Conservation (phyloP, 2,797 vertebrate genomes). For the Gallinago solitaria region DNA sequence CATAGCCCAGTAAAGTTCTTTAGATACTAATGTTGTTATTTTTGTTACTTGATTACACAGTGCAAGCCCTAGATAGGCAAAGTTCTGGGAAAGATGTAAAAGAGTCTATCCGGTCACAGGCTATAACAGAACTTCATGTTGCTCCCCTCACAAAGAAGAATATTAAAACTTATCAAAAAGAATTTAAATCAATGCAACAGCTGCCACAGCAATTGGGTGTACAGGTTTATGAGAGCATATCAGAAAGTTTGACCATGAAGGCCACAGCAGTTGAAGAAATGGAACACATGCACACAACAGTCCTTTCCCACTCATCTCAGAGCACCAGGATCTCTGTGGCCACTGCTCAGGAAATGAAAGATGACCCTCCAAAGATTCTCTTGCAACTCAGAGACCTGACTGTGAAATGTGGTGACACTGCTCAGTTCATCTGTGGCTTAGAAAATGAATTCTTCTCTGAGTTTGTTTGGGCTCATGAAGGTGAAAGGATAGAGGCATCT, state of each 20-base stretch:
- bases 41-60: conserved; percentile 87
- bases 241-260: conserved; percentile 70
- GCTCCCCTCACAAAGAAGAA: conserved; percentile 74
- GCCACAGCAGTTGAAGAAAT: conserved; percentile 32
- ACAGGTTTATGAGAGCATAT: conserved; percentile 79
- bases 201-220: conserved; percentile 46
- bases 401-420: conserved; percentile 79
- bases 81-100: conserved; percentile 80
- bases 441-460: conserved; percentile 79
- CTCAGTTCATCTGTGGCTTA: conserved; percentile 86
- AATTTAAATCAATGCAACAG: conserved; percentile 70
- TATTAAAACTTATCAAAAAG: conserved; percentile 65
- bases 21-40: conserved; percentile 75
- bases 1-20: conserved; percentile 51
- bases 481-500: conserved; percentile 74
- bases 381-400: conserved; percentile 83
- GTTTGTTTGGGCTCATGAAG: conserved; percentile 84
- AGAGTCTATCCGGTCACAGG: conserved; percentile 78
- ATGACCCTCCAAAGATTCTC: conserved; percentile 75
- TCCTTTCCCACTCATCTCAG: conserved; percentile 56
- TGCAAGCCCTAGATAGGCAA: conserved; percentile 87
- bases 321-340: conserved; percentile 39
- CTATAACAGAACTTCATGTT: conserved; percentile 72
- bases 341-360: not conserved
- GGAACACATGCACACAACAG: not conserved